Evolutionary conservation across 2,888 invertebrate species (phyloP).

Genomic region (Hirtodrosophila histrioides): DNA sequence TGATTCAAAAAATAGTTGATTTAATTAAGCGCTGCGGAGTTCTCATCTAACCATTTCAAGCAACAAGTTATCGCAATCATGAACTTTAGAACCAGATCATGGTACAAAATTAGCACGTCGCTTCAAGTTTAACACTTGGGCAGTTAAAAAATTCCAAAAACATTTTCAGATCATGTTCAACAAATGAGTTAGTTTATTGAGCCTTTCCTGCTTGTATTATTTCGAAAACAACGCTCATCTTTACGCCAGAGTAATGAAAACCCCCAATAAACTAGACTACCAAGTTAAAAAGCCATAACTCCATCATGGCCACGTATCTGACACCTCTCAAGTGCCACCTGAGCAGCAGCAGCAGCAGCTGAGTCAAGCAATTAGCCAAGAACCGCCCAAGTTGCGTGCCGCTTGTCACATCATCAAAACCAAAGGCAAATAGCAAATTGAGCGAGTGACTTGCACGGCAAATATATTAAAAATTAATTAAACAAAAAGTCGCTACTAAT

Average conservation of each 20-base stretch:
- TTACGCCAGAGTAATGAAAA: not conserved
- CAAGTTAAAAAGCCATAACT: slow-evolving; percentile 4
- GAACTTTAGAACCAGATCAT: too few species aligned
- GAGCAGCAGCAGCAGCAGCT: slow-evolving; percentile 7
- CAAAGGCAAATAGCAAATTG: slow-evolving; percentile 8
- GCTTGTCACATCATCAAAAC: slow-evolving; percentile 69
- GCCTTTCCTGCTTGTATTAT: too few species aligned
- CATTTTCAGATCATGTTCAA: too few species aligned
- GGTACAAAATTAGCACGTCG: too few species aligned
- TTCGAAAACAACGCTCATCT: not conserved
- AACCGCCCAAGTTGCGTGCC: slow-evolving; percentile 67
- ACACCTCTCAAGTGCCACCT: slow-evolving; percentile 18
- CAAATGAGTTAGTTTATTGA: too few species aligned
- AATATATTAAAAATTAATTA: slow-evolving; percentile 78
- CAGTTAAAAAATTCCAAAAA: too few species aligned
- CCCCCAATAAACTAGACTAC: slow-evolving; percentile 15
- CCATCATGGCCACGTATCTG: slow-evolving; percentile 26
- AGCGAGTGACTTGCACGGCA: slow-evolving; percentile 40
- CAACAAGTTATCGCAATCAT: too few species aligned
- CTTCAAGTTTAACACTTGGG: too few species aligned
- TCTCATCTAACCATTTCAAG: too few species aligned
- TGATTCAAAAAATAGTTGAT: not conserved
- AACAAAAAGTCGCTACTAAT: slow-evolving; percentile 71
- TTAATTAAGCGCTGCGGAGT: not conserved
- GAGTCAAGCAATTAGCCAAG: slow-evolving; percentile 59